These are phyloP conservation scores for Coreoperca whiteheadi DNA, from an alignment of 2,113 vertebrate species.

Conservation along the genomic window DNA sequence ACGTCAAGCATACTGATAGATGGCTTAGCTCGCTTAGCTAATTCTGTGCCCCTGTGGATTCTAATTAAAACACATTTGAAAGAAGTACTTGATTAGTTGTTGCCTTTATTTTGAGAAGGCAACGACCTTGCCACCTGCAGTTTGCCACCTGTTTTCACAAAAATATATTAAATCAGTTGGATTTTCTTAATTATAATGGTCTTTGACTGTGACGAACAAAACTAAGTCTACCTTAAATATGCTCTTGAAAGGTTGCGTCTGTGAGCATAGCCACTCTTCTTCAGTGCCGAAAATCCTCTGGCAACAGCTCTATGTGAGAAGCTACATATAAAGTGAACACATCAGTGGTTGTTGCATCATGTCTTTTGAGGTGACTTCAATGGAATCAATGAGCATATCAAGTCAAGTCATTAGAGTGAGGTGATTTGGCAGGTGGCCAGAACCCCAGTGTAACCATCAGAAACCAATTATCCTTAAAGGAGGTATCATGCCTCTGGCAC, in stretches of 20 bases:
- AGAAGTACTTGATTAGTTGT: conserved; percentile 40
- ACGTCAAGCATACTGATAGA: conserved; percentile 42
- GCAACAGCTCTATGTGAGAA: neutral
- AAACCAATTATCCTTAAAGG: conserved; percentile 75
- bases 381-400: conserved; percentile 52
- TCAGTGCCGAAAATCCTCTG: neutral
- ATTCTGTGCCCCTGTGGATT: conserved; percentile 45
- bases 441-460: conserved; percentile 63
- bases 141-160: neutral
- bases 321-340: neutral
- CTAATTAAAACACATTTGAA: conserved; percentile 53
- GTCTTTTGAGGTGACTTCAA: conserved; percentile 44
- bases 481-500: conserved; percentile 70
- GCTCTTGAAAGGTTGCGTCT: neutral
- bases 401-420: conserved; percentile 50
- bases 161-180: neutral
- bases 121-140: conserved; percentile 20
- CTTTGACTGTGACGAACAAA: neutral
- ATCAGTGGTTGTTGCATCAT: neutral
- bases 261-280: neutral
- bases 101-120: conserved; percentile 18
- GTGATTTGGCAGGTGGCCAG: conserved; percentile 72
- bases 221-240: neutral
- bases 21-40: conserved; percentile 19
- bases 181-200: conserved; percentile 4